Conservation (phyloP, 2,888 invertebrate species). For the Schizotus pectinicornis region DNA sequence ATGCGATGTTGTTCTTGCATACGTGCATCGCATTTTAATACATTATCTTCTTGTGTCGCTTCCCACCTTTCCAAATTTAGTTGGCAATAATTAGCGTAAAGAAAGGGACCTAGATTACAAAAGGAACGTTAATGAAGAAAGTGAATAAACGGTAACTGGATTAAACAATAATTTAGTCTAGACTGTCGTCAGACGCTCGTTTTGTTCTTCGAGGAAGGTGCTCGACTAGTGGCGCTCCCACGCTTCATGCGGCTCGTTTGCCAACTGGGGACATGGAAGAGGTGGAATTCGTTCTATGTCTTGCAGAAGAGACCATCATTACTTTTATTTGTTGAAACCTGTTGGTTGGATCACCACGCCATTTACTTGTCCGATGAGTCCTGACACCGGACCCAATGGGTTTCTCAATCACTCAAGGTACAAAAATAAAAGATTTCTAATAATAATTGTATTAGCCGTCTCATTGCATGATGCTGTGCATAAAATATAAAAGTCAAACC, state of each 20-base stretch:
- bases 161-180: conserved; percentile 25
- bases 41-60: conserved; percentile 4
- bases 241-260: conserved; percentile 26
- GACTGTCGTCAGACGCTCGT: conserved; percentile 24
- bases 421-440: too few species aligned
- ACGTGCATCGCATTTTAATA: conserved; percentile 26
- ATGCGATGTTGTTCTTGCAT: conserved; percentile 39
- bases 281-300: conserved; percentile 39
- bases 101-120: too few species aligned
- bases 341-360: conserved; percentile 31
- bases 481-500: too few species aligned
- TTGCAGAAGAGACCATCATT: conserved; percentile 27
- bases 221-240: conserved; percentile 40
- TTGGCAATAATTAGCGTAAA: too few species aligned
- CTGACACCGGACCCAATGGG: neutral
- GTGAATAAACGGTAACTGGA: neutral
- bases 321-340: conserved; percentile 40
- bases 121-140: neutral
- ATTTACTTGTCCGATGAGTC: conserved; percentile 21
- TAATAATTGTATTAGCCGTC: too few species aligned
- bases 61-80: too few species aligned
- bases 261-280: conserved; percentile 40
- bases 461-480: too few species aligned
- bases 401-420: too few species aligned
- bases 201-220: conserved; percentile 1